Evolutionary conservation across 1,140 invertebrate genomes (phyloP), one percentile per base, ranked within the genome.

Genomic region (Lepidurus apus): DNA sequence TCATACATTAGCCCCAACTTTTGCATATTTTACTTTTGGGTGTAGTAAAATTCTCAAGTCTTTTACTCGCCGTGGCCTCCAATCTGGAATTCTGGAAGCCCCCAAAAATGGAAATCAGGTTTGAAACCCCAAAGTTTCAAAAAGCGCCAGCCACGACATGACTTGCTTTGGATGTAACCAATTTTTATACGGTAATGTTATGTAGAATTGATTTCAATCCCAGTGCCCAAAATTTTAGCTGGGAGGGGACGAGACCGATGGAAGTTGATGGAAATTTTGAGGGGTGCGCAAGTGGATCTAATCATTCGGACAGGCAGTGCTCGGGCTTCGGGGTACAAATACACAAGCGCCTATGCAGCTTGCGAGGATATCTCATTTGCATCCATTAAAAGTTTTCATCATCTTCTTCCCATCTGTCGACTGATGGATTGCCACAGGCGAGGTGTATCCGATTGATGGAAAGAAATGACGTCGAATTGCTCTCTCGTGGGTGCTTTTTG

Each of bases 381-480:
- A 65, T 65, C 53, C 53, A 65, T 65, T 65, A 65, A 65, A 65
- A 65, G 13, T 65, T 65, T 65, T 65, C 53, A 65, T 65, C 53
- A 65, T 65, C 53, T n/a, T 65, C 53, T 65, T 65, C 53, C 17
- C 53, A 65, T 65, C 53, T 65, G 53, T 65, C 53, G 53, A 65
- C 53, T 65, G 53, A 65, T 65, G 53, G 53, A 65, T 65, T 65
- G 53, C 53, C 53, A 21, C 9, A 65, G 53, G 53, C 53, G 53
- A 65, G 21, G 53, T 21, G 17, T 21, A 17, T 2, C 1, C 53
- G 53, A 65, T 65, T 65, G 53, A 65, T 65, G 53, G 53, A 65
- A 65, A 65, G 21, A 21, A 65, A n/a, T 65, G 53, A 65, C 53
- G 53, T 65, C 53, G 17, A 65, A 65, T 65, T 65, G 53, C 53